Evolutionary conservation across 2,888 invertebrate genomes (phyloP), one percentile per base, ranked within the genome.

Genomic region (Trissolcus brochymenae): DNA sequence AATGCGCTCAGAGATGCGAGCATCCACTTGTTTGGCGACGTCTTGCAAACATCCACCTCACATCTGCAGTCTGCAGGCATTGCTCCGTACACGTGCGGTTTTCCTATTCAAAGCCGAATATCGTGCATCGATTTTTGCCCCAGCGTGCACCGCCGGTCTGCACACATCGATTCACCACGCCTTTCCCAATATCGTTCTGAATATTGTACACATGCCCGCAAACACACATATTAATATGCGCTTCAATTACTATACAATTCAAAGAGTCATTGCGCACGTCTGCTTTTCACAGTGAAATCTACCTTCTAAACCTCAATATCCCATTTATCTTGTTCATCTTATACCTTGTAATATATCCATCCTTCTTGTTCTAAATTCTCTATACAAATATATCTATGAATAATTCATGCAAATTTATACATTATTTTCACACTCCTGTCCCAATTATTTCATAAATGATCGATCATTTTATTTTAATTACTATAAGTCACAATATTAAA

Each of bases 101-200:
- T 49, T n/a, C 35, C 67, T 50, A 59, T 59, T 43, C 43, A 67
- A 60, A 67, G 21, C 14, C 53, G 54, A 60, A 67, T 67, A 67
- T 59, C 67, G 43, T 21, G 59, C 35, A 67, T 67, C 67, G 67
- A 67, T 68, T 60, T 68, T 68, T 68, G 41, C 41, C 14, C 51
- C n/a, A 29, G 21, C 53, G n/a, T 29, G 51, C 57, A 21, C 3
- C 21, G 41, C 9, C 55, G 49, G 29, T 29, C 29, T 19, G 50
- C 49, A 16, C 16, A 25, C 59, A n/a, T 35, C 54, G 43, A 54
- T 16, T 68, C 54, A 60, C 68, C 68, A 60, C 68, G 29, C 29
- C 68, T 60, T 59, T 43, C 16, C n/a, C 55, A 55, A 65, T 65
- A 56, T 50, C 40, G 29, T 29, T 29, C 64, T 11, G 40, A 62